These are phyloP conservation scores for Lagodon rhomboides DNA, from an alignment of 2,797 vertebrate genomes.

Conservation along the genomic window DNA sequence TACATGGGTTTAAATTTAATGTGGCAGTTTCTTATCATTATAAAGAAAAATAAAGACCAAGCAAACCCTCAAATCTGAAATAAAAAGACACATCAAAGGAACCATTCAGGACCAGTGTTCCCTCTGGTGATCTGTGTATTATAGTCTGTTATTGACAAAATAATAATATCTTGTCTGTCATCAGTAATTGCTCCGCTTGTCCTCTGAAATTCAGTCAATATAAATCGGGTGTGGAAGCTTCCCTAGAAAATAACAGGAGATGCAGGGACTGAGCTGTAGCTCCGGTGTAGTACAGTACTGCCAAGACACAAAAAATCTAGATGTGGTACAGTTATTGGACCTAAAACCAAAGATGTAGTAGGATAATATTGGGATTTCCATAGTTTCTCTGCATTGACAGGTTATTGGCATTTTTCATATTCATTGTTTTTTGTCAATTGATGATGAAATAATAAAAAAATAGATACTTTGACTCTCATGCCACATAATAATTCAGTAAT, in stretches of 20 bases:
- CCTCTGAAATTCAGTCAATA: slow-evolving; percentile 8
- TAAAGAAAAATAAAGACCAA: slow-evolving; percentile 23
- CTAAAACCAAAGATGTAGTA: not conserved
- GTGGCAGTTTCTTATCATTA: slow-evolving; percentile 24
- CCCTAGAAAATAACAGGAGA: slow-evolving; percentile 8
- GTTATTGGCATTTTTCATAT: too few relatives aligned
- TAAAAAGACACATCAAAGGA: slow-evolving; percentile 19
- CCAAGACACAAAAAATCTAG: not conserved
- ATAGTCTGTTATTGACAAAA: slow-evolving; percentile 45
- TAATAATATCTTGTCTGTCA: slow-evolving; percentile 9
- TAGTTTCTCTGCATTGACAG: not conserved
- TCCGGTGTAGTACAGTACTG: not conserved
- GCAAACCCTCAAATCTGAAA: slow-evolving; percentile 16
- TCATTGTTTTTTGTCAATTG: too few relatives aligned
- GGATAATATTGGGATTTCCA: not conserved
- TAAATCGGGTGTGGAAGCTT: slow-evolving; percentile 1
- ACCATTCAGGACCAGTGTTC: slow-evolving; percentile 1
- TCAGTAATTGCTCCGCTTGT: slow-evolving; percentile 11
- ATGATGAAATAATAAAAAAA: too few relatives aligned
- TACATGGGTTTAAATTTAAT: slow-evolving; percentile 28
- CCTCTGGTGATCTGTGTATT: not conserved
- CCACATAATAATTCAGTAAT: too few relatives aligned
- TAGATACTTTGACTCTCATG: not conserved
- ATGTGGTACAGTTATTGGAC: not conserved
- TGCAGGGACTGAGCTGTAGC: not conserved